A percentile compares a stretch with the other conserved stretches of the same genome.
phyloP scores from a whole-genome alignment of 2,113 vertebrate genomes.

The Lethenteron camtschaticum region DNA sequence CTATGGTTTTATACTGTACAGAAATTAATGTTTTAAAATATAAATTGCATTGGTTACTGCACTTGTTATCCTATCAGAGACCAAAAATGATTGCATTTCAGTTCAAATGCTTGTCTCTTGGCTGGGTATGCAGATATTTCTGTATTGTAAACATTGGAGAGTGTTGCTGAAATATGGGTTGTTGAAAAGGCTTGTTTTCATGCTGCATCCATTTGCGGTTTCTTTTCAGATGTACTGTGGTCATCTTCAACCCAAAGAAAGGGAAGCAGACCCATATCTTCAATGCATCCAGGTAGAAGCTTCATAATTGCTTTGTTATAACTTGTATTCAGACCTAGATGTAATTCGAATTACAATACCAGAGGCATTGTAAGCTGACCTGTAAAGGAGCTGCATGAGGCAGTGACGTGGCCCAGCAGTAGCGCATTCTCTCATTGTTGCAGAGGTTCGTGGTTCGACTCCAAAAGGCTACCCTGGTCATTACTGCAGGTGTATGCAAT shows the following conservation, averaged over 20 bases:
- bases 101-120: background rate
- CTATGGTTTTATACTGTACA: too few species aligned
- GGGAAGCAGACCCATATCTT: slow-evolving; percentile 49
- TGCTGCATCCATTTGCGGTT: slow-evolving; percentile 5
- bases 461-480: background rate
- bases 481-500: too few species aligned
- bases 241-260: slow-evolving; percentile 38
- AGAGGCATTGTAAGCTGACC: background rate
- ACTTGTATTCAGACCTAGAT: background rate
- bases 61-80: background rate
- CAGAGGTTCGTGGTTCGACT: background rate
- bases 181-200: background rate
- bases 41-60: too few species aligned
- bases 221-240: slow-evolving; percentile 43
- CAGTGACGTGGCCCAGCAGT: background rate
- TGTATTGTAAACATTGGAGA: background rate
- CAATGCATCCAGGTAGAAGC: slow-evolving; percentile 34
- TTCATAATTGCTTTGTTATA: background rate
- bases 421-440: background rate
- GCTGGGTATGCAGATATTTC: background rate
- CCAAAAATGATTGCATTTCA: background rate
- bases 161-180: background rate
- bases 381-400: background rate
- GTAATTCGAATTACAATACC: background rate
- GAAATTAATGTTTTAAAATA: too few species aligned